Conservation (phyloP, 2,888 invertebrate genomes). For the Poecilus cupreus region DNA sequence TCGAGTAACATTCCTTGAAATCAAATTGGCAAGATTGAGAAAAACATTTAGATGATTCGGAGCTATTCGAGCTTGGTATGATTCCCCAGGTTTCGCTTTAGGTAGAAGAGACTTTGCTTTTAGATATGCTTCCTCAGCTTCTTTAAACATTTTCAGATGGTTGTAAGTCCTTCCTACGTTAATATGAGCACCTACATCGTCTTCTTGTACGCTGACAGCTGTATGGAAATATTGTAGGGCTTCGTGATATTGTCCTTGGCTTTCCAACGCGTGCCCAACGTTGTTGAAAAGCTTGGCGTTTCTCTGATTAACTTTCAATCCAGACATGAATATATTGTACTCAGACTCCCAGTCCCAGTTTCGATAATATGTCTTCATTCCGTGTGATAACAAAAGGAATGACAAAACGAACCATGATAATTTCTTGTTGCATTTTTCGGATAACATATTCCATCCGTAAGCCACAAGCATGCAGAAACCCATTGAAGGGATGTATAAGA, state of each 20-base stretch:
- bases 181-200: constrained; percentile 97
- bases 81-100: constrained; percentile 93
- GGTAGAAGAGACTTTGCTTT: constrained; percentile 92
- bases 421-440: constrained; percentile 79
- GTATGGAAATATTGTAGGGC: constrained; percentile 94
- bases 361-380: constrained; percentile 88
- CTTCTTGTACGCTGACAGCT: constrained; percentile 94
- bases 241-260: constrained; percentile 80
- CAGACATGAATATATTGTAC: constrained; percentile 95
- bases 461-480: constrained; percentile 95
- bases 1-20: constrained; percentile 93
- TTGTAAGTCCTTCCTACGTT: constrained; percentile 97
- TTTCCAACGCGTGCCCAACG: constrained; percentile 96
- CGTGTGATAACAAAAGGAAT: constrained; percentile 84
- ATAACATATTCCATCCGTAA: constrained; percentile 86
- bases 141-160: constrained; percentile 89
- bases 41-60: constrained; percentile 97
- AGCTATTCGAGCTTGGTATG: constrained; percentile 95
- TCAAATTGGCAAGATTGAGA: constrained; percentile 94
- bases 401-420: constrained; percentile 80
- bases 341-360: constrained; percentile 97
- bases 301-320: constrained; percentile 87
- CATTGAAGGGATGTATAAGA: constrained; percentile 98
- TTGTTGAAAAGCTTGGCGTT: constrained; percentile 98
- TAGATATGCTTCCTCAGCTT: constrained; percentile 95